A percentile compares a stretch with the other conserved stretches of the same genome.
These are phyloP conservation scores for Amphimedon queenslandica DNA, from an alignment of 37 sponge, comb jelly and placozoan species.

Conservation along the genomic window DNA sequence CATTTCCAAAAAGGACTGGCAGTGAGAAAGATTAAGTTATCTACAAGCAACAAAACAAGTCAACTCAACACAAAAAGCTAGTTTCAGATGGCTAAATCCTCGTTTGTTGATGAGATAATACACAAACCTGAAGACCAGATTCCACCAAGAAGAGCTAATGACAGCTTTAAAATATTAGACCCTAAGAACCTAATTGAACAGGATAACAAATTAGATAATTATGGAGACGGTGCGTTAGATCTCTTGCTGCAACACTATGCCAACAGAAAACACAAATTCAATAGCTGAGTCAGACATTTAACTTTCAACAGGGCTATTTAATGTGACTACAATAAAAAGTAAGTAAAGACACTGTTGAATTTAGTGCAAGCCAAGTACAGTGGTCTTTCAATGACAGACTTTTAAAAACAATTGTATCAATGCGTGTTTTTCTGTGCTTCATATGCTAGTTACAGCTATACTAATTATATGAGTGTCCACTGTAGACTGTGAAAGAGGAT, in stretches of 20 bases:
- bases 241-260: not conserved
- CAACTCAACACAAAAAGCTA: not conserved
- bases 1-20: not conserved
- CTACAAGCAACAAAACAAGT: not conserved
- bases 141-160: not conserved
- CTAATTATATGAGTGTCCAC: not conserved
- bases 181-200: not conserved
- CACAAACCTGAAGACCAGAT: not conserved
- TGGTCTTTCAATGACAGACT: not conserved
- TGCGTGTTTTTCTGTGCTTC: not conserved
- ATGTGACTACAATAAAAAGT: not conserved
- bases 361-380: not conserved
- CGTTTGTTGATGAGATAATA: not conserved
- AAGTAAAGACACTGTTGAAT: not conserved
- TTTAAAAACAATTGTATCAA: not conserved
- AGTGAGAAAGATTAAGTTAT: not conserved
- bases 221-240: not conserved
- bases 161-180: not conserved
- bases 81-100: not conserved
- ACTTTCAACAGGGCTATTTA: too few relatives aligned
- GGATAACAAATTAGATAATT: not conserved
- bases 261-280: too few relatives aligned
- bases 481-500: not conserved
- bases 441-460: not conserved
- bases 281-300: too few relatives aligned